Evolutionary conservation across 2,888 invertebrate species (phyloP).

Genomic region (Cosmorhoe ocellata): DNA sequence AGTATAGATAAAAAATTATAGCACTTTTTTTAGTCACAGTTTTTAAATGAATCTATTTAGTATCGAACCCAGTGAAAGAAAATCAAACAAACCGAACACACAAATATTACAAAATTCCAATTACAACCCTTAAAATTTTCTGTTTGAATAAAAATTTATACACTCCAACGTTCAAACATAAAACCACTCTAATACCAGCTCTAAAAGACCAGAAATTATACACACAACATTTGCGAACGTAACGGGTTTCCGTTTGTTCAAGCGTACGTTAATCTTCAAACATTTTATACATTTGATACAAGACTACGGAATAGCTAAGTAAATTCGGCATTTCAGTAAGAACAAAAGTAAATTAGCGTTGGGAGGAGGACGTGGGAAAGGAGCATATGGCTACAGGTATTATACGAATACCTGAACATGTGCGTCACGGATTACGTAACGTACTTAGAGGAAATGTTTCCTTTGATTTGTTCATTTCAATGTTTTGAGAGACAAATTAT

Average conservation of each 20-base stretch:
- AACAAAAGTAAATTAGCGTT: constrained; percentile 73
- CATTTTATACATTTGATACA: constrained; percentile 54
- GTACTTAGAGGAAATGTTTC: constrained; percentile 11
- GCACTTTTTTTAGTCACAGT: no score
- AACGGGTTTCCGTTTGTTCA: constrained; percentile 39
- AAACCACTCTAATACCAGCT: constrained; percentile 25
- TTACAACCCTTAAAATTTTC: constrained; percentile 2
- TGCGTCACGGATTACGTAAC: constrained; percentile 28
- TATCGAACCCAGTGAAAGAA: no score
- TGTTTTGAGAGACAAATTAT: not conserved
- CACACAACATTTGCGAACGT: constrained; percentile 40
- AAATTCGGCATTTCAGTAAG: constrained; percentile 56
- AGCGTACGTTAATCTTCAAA: constrained; percentile 47
- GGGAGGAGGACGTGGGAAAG: constrained; percentile 53
- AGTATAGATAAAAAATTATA: no score
- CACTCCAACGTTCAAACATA: constrained; percentile 23
- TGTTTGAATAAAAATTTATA: constrained; percentile 19
- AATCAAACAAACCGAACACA: not conserved
- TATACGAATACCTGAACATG: constrained; percentile 12
- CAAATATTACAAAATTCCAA: not conserved
- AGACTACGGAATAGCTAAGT: constrained; percentile 53
- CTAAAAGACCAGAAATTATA: constrained; percentile 35
- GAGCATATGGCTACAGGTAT: constrained; percentile 55
- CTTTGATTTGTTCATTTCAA: constrained; percentile 9
- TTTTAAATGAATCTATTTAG: no score